Evolutionary conservation across 2,888 invertebrate genomes (phyloP).

Genomic region (Pseudococcus longispinus): DNA sequence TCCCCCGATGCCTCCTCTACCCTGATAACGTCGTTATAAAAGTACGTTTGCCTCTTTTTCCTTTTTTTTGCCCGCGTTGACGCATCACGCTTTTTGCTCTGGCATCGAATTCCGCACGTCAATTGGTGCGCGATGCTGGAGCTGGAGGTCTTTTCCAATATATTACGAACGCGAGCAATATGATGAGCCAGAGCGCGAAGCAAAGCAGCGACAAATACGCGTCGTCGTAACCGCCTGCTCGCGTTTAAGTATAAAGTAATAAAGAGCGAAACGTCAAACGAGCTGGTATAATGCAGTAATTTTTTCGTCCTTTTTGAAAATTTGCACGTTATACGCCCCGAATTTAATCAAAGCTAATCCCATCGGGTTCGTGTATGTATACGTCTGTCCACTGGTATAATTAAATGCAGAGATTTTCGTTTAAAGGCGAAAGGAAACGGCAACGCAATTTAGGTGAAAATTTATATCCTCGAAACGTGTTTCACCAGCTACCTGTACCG

Average conservation of each 20-base stretch:
- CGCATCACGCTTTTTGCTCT: too few species aligned
- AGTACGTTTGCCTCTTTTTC: neutral
- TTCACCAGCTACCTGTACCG: conserved; percentile 53
- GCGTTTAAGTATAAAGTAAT: neutral
- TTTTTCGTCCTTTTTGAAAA: neutral
- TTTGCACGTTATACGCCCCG: neutral
- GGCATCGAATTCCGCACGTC: neutral
- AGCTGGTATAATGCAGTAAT: neutral
- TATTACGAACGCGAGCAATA: neutral
- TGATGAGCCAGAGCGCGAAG: too few species aligned
- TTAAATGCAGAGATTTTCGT: conserved; percentile 55
- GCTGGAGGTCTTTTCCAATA: neutral
- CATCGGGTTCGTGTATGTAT: conserved; percentile 51
- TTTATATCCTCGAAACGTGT: conserved; percentile 54
- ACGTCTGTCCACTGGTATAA: conserved; percentile 50
- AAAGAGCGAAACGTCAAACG: neutral
- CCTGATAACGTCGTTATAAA: neutral
- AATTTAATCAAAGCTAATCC: conserved; percentile 52
- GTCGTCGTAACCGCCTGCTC: neutral
- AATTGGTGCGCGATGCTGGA: neutral
- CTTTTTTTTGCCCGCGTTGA: too few species aligned
- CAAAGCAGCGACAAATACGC: neutral
- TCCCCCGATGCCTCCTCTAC: neutral
- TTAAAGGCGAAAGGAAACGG: conserved; percentile 50
- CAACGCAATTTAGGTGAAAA: conserved; percentile 54